phyloP scores from a whole-genome alignment of 1,140 invertebrate genomes.

The Potamilus streckersoni region DNA sequence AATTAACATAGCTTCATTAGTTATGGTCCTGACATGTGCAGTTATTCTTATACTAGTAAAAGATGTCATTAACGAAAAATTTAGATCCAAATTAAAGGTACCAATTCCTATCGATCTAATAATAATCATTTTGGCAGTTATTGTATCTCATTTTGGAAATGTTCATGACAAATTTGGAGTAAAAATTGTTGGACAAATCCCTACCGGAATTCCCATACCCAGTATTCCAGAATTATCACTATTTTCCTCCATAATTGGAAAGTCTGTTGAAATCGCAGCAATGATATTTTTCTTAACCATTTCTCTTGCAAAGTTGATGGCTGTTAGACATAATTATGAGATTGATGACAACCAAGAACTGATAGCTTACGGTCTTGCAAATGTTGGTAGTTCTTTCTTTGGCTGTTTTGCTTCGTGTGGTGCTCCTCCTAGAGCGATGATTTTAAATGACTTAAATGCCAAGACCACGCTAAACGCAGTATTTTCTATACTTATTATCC shows the following conservation, averaged over 20 bases:
- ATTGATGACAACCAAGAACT: conserved; percentile 68
- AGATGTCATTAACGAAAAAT: conserved; percentile 65
- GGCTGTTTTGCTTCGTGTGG: conserved; percentile 75
- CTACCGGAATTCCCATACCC: conserved; percentile 72
- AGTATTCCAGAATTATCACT: neutral
- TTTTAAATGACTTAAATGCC: conserved; percentile 32
- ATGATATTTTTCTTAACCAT: conserved; percentile 63
- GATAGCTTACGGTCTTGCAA: conserved; percentile 68
- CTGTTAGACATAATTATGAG: conserved; percentile 63
- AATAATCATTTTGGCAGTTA: conserved; percentile 76
- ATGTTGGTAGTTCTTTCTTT: conserved; percentile 68
- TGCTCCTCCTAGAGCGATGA: conserved; percentile 82
- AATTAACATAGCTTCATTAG: conserved; percentile 65
- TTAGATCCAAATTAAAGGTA: conserved; percentile 15
- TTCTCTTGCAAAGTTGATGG: conserved; percentile 66
- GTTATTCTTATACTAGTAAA: conserved; percentile 80
- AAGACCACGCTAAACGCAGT: conserved; percentile 46
- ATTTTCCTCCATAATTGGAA: conserved; percentile 20
- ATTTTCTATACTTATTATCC: conserved; percentile 64
- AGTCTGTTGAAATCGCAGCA: conserved; percentile 53
- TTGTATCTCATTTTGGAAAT: conserved; percentile 75
- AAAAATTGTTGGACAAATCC: conserved; percentile 79
- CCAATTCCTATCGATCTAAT: conserved; percentile 23
- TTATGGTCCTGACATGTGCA: conserved; percentile 79
- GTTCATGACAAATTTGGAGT: conserved; percentile 74